Evolutionary conservation across 2,888 invertebrate species (phyloP).

Genomic region (Sympetrum striolatum): DNA sequence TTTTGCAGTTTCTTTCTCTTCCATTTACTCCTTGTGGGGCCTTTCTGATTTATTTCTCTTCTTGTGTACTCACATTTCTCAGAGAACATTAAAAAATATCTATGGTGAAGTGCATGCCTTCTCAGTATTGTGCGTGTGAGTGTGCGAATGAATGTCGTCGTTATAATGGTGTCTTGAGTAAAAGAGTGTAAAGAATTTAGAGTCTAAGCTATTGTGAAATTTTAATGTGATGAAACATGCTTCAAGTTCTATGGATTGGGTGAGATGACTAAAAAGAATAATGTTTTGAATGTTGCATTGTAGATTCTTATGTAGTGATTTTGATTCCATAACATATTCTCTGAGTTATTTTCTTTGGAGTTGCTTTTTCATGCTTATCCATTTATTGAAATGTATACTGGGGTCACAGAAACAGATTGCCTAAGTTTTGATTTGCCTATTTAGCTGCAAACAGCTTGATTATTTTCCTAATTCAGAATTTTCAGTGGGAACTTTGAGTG

Average conservation of each 20-base stretch:
- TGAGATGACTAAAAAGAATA: slow-evolving; percentile 9
- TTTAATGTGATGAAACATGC: slow-evolving; percentile 13
- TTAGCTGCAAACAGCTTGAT: not conserved
- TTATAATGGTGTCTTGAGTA: not conserved
- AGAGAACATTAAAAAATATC: not conserved
- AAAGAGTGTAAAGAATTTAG: slow-evolving; percentile 6
- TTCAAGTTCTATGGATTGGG: slow-evolving; percentile 22
- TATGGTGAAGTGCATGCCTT: slow-evolving; percentile 32
- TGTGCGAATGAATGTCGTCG: not conserved
- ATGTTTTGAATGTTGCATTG: not conserved
- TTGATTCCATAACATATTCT: not conserved
- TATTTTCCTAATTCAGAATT: not conserved
- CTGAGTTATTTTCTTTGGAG: not conserved
- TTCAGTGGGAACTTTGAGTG: not conserved
- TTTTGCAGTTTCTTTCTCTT: not conserved
- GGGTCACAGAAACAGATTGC: not conserved
- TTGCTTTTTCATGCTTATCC: not conserved
- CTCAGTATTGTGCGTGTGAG: not conserved
- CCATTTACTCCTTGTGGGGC: slow-evolving; percentile 13
- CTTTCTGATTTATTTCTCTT: not conserved
- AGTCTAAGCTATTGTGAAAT: not conserved
- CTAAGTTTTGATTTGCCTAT: not conserved
- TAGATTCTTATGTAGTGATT: not conserved
- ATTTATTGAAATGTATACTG: not conserved
- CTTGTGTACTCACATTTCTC: slow-evolving; percentile 34